These are phyloP conservation scores for Setipinna tenuifilis DNA, from an alignment of 2,797 vertebrate species.

Conservation along the genomic window DNA sequence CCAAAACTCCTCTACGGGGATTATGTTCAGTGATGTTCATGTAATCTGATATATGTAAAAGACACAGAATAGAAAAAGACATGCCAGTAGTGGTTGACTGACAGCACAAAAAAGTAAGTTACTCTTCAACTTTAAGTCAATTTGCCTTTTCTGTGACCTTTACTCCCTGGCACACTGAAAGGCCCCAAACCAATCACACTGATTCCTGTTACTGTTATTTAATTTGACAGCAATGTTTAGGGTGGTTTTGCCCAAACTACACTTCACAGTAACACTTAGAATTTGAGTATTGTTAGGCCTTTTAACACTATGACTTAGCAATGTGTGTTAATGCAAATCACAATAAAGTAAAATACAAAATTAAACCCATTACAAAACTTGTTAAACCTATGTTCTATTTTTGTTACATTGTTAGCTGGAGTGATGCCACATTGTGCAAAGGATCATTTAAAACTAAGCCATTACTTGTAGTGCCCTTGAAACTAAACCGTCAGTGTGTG, in stretches of 20 bases:
- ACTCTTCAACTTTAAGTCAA: slow-evolving; percentile 64
- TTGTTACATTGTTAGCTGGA: neutral
- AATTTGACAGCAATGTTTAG: neutral
- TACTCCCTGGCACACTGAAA: slow-evolving; percentile 40
- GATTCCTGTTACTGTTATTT: neutral
- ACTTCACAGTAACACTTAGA: too few relatives aligned
- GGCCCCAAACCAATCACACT: neutral
- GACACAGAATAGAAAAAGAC: neutral
- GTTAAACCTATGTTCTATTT: neutral
- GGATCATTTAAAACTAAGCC: neutral
- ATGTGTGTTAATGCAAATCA: too few relatives aligned
- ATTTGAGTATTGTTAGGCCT: too few relatives aligned
- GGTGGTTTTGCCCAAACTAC: neutral
- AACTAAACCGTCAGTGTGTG: neutral
- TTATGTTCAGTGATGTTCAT: too few relatives aligned
- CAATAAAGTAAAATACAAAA: neutral
- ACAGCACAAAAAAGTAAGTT: slow-evolving; percentile 40
- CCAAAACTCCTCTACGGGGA: neutral
- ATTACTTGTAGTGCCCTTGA: neutral
- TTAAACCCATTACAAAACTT: neutral
- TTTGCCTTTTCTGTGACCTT: slow-evolving; percentile 61
- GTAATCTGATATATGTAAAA: neutral
- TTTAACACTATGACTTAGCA: too few relatives aligned
- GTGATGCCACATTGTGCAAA: neutral
- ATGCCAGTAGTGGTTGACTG: neutral